These are phyloP conservation scores for Pelusios castaneus DNA, from an alignment of 2,113 vertebrate genomes.

Conservation along the genomic window DNA sequence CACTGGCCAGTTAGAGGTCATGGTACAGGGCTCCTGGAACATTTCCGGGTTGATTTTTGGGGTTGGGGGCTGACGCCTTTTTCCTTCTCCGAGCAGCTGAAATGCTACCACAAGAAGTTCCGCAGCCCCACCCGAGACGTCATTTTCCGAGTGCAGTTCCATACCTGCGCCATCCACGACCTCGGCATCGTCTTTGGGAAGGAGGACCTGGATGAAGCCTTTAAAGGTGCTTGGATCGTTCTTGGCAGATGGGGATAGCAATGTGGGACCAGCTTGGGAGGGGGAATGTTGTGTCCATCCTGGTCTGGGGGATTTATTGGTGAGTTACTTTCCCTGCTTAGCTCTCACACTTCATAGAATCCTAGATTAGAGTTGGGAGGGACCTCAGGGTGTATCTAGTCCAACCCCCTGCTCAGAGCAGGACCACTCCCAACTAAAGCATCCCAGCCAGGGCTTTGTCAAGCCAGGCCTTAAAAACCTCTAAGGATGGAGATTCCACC, in stretches of 20 bases:
- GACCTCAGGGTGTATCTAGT: too few species aligned
- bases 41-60: background rate
- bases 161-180: constrained; percentile 96
- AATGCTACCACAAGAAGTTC: constrained; percentile 98
- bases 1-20: background rate
- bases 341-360: background rate
- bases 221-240: constrained; percentile 84
- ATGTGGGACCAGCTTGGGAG: background rate
- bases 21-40: background rate
- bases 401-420: too few species aligned
- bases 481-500: too few species aligned
- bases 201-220: constrained; percentile 95
- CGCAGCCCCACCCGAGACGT: constrained; percentile 90
- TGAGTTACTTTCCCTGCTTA: background rate
- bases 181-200: constrained; percentile 93
- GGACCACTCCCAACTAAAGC: too few species aligned
- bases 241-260: background rate
- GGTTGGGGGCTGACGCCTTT: background rate
- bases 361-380: too few species aligned
- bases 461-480: too few species aligned
- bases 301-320: background rate
- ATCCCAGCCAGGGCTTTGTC: too few species aligned
- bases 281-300: background rate
- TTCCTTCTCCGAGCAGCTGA: constrained; percentile 78
- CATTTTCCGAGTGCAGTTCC: constrained; percentile 97